Evolutionary conservation across 2,113 vertebrate species (phyloP).

Genomic region (Capreolus pygargus): DNA sequence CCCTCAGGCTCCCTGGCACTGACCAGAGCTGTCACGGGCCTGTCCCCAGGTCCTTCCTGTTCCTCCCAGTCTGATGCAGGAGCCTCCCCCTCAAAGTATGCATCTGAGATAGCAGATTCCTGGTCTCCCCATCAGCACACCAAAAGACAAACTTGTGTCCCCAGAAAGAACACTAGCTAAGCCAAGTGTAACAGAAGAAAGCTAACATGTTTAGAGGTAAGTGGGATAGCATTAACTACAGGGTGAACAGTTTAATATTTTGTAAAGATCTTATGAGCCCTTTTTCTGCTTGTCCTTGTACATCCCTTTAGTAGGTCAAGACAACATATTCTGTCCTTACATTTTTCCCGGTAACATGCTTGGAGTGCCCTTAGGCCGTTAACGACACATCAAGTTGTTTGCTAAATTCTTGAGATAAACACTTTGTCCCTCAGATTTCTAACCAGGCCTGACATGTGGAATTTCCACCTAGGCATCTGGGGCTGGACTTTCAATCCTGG

Average conservation of each 20-base stretch:
- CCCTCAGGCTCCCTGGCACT: too few relatives aligned
- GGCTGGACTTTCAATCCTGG: too few relatives aligned
- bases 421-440: background rate
- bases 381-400: background rate
- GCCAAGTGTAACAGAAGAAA: background rate
- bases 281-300: too few relatives aligned
- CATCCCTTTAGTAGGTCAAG: background rate
- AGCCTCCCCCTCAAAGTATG: background rate
- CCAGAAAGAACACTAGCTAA: background rate
- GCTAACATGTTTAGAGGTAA: background rate
- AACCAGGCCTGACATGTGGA: background rate
- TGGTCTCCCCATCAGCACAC: background rate
- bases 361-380: background rate
- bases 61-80: background rate
- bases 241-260: background rate
- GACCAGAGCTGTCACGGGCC: rapidly evolving
- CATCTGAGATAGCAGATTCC: background rate
- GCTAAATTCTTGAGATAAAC: background rate
- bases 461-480: background rate
- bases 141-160: background rate
- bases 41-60: background rate
- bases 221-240: background rate
- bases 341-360: background rate
- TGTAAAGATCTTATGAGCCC: background rate
- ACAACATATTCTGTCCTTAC: too few relatives aligned